These are phyloP conservation scores for Paratilapia polleni DNA, from an alignment of 2,113 vertebrate species.

Conservation along the genomic window DNA sequence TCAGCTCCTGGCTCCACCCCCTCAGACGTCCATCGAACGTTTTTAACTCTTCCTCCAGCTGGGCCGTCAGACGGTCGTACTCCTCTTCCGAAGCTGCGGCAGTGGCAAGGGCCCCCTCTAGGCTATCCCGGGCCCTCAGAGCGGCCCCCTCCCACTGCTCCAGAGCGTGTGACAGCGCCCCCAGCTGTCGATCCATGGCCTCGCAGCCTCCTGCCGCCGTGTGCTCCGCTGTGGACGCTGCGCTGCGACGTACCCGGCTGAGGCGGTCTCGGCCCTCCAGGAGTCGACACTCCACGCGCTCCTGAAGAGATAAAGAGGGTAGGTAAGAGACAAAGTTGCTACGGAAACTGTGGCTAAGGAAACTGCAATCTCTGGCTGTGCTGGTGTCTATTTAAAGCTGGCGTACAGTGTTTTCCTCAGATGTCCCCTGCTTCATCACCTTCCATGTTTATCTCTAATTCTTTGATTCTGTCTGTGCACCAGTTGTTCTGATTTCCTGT, in stretches of 20 bases:
- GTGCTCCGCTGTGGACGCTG: conserved; percentile 82
- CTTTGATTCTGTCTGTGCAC: conserved; percentile 23
- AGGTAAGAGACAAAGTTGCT: conserved; percentile 81
- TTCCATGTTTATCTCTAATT: background rate
- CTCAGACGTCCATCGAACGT: conserved; percentile 80
- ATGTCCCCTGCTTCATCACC: background rate
- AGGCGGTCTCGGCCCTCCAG: conserved; percentile 87
- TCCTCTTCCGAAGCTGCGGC: conserved; percentile 88
- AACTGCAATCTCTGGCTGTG: conserved; percentile 40
- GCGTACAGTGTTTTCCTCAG: background rate
- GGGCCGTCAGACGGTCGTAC: conserved; percentile 80
- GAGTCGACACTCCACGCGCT: conserved; percentile 90
- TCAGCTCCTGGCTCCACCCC: conserved; percentile 83
- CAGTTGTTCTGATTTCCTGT: background rate
- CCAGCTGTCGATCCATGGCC: conserved; percentile 88
- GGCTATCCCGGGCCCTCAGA: conserved; percentile 78
- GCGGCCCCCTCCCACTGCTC: conserved; percentile 92
- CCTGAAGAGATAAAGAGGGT: conserved; percentile 77
- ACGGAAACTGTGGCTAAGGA: conserved; percentile 83
- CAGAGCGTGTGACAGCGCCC: conserved; percentile 89
- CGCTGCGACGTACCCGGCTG: conserved; percentile 85
- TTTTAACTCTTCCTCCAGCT: conserved; percentile 85
- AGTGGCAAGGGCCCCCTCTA: conserved; percentile 84
- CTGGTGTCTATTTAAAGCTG: conserved; percentile 68
- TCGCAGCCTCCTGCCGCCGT: conserved; percentile 86